Conservation (phyloP, 2,797 vertebrate genomes). For the Microctenopoma steveboyesi region DNA sequence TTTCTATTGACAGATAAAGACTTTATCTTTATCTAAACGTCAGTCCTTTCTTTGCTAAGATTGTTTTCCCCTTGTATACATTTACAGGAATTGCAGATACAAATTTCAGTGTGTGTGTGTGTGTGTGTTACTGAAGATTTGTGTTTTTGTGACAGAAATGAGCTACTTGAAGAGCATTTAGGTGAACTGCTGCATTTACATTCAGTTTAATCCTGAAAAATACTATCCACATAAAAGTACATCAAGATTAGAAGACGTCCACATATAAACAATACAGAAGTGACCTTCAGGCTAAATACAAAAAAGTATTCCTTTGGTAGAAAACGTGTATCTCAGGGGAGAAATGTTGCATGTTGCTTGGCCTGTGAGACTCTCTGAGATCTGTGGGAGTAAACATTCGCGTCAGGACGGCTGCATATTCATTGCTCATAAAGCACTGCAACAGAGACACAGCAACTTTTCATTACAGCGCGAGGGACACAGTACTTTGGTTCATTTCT, state of each 20-base stretch:
- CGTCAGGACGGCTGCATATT: constrained; percentile 59
- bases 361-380: constrained; percentile 35
- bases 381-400: constrained; percentile 53
- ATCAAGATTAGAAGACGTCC: constrained; percentile 62
- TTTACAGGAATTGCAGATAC: constrained; percentile 71
- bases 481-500: constrained; percentile 74
- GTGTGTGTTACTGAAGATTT: neutral
- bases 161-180: constrained; percentile 36
- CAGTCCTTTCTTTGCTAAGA: constrained; percentile 66
- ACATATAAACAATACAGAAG: constrained; percentile 73
- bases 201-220: constrained; percentile 71
- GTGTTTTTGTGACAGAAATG: constrained; percentile 33
- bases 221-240: constrained; percentile 62
- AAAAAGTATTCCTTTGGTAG: constrained; percentile 82
- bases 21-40: constrained; percentile 69
- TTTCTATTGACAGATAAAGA: constrained; percentile 71
- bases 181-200: constrained; percentile 61
- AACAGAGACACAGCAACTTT: constrained; percentile 44
- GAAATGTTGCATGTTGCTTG: constrained; percentile 54
- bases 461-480: constrained; percentile 66
- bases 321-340: constrained; percentile 69
- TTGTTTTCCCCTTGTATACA: constrained; percentile 56
- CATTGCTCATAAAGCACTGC: constrained; percentile 33
- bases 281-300: constrained; percentile 63
- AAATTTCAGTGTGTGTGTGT: constrained; percentile 13